These are phyloP conservation scores for Passerina amoena DNA, from an alignment of 2,113 vertebrate genomes.

Conservation along the genomic window DNA sequence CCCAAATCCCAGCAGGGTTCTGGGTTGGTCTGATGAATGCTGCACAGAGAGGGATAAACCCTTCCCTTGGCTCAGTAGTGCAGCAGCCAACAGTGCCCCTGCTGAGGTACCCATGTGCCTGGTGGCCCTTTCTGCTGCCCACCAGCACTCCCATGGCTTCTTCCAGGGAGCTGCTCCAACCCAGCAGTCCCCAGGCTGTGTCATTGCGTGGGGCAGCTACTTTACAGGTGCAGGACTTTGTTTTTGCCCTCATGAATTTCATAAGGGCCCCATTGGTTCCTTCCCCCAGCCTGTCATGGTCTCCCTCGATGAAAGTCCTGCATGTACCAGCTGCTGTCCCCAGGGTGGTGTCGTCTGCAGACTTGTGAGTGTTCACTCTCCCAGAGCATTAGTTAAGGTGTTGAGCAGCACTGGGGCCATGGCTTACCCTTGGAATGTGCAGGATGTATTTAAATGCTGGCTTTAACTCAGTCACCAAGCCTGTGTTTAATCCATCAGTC, in stretches of 20 bases:
- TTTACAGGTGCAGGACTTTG: neutral
- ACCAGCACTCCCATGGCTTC: neutral
- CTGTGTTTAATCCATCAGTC: neutral
- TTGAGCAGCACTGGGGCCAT: neutral
- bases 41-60: neutral
- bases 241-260: neutral
- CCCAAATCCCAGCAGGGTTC: rapidly evolving
- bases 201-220: rapidly evolving
- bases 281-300: neutral
- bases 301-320: neutral
- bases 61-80: neutral
- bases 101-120: neutral
- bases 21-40: neutral
- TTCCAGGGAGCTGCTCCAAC: neutral
- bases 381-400: neutral
- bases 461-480: neutral
- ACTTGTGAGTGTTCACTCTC: neutral
- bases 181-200: neutral
- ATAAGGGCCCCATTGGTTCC: rapidly evolving
- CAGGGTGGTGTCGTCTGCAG: neutral
- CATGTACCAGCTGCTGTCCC: neutral
- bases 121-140: neutral
- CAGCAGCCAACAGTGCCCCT: rapidly evolving
- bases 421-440: neutral
- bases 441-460: neutral